Evolutionary conservation across 1,140 invertebrate species (phyloP), one percentile per base, ranked within the genome.

Genomic region (Heliothis virescens): DNA sequence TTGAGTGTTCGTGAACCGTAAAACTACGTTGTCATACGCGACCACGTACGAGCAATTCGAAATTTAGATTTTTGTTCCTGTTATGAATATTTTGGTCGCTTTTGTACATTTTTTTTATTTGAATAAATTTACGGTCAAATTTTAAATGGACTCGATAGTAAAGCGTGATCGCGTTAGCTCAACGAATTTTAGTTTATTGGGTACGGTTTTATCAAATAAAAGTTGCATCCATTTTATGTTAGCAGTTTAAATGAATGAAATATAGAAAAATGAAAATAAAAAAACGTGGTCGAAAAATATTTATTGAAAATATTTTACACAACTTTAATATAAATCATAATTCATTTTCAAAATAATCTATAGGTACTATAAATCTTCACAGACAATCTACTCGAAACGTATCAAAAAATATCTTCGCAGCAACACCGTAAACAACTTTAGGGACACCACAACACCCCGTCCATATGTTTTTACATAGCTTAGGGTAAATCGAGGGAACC

Each of bases 401-500:
- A 41, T 18, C 18, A 29, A 3, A 63, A 63, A 63, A 63, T 47
- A 41, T 63, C 60, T 41, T 16, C 34, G 34, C 15, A 16, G 41
- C 9, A 63, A 47, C 9, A 21, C 16, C 34, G 60, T 47, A 29
- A 63, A 63, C 29, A 63, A 63, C 15, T 41, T 16, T 41, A 63
- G 60, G 29, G 29, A n/a, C 15, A 63, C 60, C 29, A n/a, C 60
- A 41, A 41, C 15, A 41, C n/a, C 16, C 60, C 26, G 18, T 18
- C 60, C 34, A 63, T 63, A 63, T 63, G 60, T 63, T 63, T 63
- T 63, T 63, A 63, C 60, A 63, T 63, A 63, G 60, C 60, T 63
- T 47, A 63, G 34, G 21, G 60, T 47, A 63, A 62, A 62, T 41
- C 34, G 60, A 41, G 15, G 7, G 15, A 41, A 47, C 60, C 60